Evolutionary conservation across 2,888 invertebrate species (phyloP).

Genomic region (Sturmia bella): DNA sequence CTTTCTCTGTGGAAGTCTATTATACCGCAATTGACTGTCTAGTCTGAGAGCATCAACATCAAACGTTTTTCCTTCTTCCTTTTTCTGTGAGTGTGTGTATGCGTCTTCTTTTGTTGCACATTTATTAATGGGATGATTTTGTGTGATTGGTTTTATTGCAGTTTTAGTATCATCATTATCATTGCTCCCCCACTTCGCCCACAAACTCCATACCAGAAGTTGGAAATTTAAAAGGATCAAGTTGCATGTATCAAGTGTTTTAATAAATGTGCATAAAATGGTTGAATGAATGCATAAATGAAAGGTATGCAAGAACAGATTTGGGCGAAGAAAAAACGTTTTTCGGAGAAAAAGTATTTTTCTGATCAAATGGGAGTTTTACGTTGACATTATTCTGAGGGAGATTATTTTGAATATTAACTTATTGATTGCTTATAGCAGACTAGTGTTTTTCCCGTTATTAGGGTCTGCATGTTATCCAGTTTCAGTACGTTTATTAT

Average conservation of each 20-base stretch:
- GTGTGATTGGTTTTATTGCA: slow-evolving; percentile 59
- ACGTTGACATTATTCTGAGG: too few relatives aligned
- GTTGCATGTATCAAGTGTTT: slow-evolving; percentile 58
- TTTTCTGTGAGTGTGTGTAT: not conserved
- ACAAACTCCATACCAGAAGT: not conserved
- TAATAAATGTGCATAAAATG: slow-evolving; percentile 58
- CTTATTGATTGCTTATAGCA: too few relatives aligned
- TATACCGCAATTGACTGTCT: slow-evolving; percentile 43
- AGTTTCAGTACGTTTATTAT: too few relatives aligned
- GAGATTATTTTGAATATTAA: too few relatives aligned
- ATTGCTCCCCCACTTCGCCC: not conserved
- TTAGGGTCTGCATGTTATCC: too few relatives aligned
- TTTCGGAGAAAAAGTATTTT: not conserved
- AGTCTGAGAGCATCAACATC: slow-evolving; percentile 50
- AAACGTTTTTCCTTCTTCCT: slow-evolving; percentile 44
- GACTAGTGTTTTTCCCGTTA: too few relatives aligned
- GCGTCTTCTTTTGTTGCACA: slow-evolving; percentile 11
- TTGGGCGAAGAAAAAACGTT: too few relatives aligned
- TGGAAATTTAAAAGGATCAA: slow-evolving; percentile 37
- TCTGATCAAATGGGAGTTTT: too few relatives aligned
- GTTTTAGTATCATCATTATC: slow-evolving; percentile 27
- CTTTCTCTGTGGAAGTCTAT: slow-evolving; percentile 14
- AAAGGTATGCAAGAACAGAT: not conserved
- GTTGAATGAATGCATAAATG: slow-evolving; percentile 20
- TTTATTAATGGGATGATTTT: slow-evolving; percentile 51